These are phyloP conservation scores for Macrosoma leucophasiata DNA, from an alignment of 2,888 invertebrate species.

Conservation along the genomic window DNA sequence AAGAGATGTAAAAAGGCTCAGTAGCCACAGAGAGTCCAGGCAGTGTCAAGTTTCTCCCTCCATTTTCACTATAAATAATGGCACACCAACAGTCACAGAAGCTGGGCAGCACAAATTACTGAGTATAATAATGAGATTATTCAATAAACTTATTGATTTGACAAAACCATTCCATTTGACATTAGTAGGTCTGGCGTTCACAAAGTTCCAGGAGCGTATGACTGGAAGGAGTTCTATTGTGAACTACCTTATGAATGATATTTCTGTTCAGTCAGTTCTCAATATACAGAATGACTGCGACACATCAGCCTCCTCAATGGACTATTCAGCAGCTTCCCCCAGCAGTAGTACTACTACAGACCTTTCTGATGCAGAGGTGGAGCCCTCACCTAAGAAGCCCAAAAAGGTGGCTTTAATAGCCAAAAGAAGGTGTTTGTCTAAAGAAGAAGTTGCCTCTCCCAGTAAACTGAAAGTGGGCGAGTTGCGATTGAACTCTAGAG, in stretches of 20 bases:
- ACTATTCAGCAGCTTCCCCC: constrained; percentile 64
- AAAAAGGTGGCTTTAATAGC: constrained; percentile 71
- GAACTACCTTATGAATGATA: constrained; percentile 84
- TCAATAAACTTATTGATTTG: constrained; percentile 82
- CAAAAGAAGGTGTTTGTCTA: constrained; percentile 62
- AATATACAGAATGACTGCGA: constrained; percentile 77
- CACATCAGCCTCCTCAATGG: constrained; percentile 62
- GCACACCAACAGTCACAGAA: constrained; percentile 66
- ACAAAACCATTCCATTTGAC: constrained; percentile 87
- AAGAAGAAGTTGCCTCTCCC: constrained; percentile 78
- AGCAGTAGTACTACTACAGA: constrained; percentile 74
- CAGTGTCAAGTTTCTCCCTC: constrained; percentile 84
- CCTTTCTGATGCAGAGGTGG: constrained; percentile 80
- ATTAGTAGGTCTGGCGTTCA: constrained; percentile 86
- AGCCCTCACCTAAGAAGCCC: constrained; percentile 85
- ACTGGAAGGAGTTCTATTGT: constrained; percentile 83
- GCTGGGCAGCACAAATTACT: constrained; percentile 80
- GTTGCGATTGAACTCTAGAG: constrained; percentile 78
- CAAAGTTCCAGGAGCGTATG: constrained; percentile 85
- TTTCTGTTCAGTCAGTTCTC: constrained; percentile 86
- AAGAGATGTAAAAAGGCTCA: constrained; percentile 79
- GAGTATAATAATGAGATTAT: constrained; percentile 82
- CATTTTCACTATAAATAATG: constrained; percentile 72
- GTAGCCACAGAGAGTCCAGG: constrained; percentile 83
- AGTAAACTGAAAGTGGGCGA: constrained; percentile 82